Conservation (phyloP, 2,113 vertebrate species). For the Scomber japonicus region DNA sequence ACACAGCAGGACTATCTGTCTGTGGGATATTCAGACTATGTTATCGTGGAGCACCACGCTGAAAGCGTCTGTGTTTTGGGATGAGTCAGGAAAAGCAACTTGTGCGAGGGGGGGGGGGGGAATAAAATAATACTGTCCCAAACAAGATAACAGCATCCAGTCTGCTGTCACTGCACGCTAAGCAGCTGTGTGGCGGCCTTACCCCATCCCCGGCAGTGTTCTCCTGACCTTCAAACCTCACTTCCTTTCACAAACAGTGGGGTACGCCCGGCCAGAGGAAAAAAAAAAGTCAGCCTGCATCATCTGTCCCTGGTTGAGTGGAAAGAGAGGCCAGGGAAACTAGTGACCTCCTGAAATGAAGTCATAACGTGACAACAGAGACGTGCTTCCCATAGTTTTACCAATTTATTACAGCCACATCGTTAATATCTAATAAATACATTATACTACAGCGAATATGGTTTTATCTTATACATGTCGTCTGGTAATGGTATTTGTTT, state of each 20-base stretch:
- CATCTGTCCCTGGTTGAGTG: conserved; percentile 47
- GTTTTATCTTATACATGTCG: too few relatives aligned
- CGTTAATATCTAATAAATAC: not conserved
- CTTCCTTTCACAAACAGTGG: conserved; percentile 78
- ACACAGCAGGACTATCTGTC: conserved; percentile 8
- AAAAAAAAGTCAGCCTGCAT: conserved; percentile 35
- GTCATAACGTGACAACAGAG: conserved; percentile 35
- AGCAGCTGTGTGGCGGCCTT: conserved; percentile 34
- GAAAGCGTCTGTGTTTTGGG: conserved; percentile 54
- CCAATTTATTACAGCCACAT: not conserved
- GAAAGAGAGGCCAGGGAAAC: conserved; percentile 63
- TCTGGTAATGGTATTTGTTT: not conserved
- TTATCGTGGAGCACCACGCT: conserved; percentile 59
- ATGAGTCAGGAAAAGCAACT: conserved; percentile 49
- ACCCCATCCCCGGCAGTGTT: conserved; percentile 54
- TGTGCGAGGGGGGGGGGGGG: not conserved
- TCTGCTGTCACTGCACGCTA: conserved; percentile 5
- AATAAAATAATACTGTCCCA: conserved; percentile 1
- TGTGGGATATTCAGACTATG: conserved; percentile 25
- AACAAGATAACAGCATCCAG: conserved; percentile 46
- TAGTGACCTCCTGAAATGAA: conserved; percentile 44
- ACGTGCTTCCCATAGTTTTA: conserved; percentile 39
- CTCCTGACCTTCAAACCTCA: conserved; percentile 75
- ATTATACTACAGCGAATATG: not conserved
- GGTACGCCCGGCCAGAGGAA: not conserved